Evolutionary conservation across 2,113 vertebrate species (phyloP), one percentile per base, ranked within the genome.

Genomic region (Gavia stellata): DNA sequence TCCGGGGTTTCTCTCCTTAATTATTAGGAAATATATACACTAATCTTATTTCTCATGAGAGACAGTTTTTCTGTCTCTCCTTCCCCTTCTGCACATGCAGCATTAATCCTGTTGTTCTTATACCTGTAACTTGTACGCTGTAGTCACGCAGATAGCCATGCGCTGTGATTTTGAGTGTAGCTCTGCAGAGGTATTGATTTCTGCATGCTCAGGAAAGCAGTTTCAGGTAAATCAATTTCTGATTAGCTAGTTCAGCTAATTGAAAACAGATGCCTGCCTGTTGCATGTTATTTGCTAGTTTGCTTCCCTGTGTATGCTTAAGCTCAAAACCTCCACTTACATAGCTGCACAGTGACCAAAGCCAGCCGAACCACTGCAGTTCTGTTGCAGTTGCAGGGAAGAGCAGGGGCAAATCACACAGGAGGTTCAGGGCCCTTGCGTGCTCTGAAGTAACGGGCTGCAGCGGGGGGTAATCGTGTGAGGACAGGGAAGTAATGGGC

Each of bases 381-480:
- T 58, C 25, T 92, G 72, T 42, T 81, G 63, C 59, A 23, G 21
- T 17, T 58, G 33, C 44, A 74, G 44, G 68, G 9, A 17, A 15
- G 47, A 73, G 44, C 49, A 33, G 38, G 59, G 12, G 25, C 8
- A 81, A 31, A 13, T 75, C 14, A 10, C 23, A 5, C 11, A 14
- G 66, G 56, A 0, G 3, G 50, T 14, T 68, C 53, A 6, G 1
- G n/a, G 56, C 50, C 49, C 31, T 33, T 8, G 17, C 19, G 59
- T 18, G 23, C 66, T 33, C 70, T 26, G 25, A 26, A 55, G 59
- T 38, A 31, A 14, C 1, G 4, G 49, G 12, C 45, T 67, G 31
- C 38, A 19, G 10, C 50, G 28, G 40, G 23, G 13, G 15, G 28
- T 16, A 3, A 3, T 29, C 1, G 0, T 17, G 47, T 33, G n/a